Percentiles rank a stretch among this genome's conserved stretches.
Evolutionary conservation across 2,113 vertebrate genomes (phyloP).

Genomic region (Galbula dea): DNA sequence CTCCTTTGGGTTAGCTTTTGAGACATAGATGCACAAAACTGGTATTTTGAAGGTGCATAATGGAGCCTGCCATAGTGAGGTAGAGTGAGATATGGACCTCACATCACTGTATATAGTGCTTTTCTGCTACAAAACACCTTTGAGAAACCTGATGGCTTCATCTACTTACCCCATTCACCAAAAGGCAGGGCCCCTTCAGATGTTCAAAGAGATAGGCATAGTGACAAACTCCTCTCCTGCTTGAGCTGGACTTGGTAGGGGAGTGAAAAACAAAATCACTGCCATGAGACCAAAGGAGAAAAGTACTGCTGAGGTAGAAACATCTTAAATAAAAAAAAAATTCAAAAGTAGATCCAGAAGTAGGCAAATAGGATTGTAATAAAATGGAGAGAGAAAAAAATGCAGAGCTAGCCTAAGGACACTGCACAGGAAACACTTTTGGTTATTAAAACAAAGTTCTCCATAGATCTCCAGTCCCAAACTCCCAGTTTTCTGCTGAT

Average conservation of each 20-base stretch:
- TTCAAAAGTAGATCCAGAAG: neutral
- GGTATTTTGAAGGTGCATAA: neutral
- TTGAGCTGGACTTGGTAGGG: neutral
- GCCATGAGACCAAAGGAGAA: neutral
- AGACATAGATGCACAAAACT: neutral
- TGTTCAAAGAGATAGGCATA: neutral
- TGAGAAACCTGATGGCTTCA: neutral
- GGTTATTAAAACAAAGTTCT: neutral
- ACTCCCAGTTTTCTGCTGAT: neutral
- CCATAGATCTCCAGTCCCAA: neutral
- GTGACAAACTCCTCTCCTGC: neutral
- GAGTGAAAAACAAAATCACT: neutral
- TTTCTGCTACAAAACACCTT: neutral
- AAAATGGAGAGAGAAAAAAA: neutral
- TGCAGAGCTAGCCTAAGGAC: neutral
- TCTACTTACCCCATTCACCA: neutral
- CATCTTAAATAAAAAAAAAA: neutral
- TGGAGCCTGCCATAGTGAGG: neutral
- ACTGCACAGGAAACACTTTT: fast-evolving
- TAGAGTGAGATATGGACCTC: neutral
- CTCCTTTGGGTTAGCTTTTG: neutral
- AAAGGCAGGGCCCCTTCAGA: neutral
- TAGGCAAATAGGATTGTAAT: neutral
- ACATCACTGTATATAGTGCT: fast-evolving
- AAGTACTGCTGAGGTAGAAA: neutral